Base-by-base conservation (phyloP, 1,140 invertebrate species). In the Dinothrombium tinctorium region DNA sequence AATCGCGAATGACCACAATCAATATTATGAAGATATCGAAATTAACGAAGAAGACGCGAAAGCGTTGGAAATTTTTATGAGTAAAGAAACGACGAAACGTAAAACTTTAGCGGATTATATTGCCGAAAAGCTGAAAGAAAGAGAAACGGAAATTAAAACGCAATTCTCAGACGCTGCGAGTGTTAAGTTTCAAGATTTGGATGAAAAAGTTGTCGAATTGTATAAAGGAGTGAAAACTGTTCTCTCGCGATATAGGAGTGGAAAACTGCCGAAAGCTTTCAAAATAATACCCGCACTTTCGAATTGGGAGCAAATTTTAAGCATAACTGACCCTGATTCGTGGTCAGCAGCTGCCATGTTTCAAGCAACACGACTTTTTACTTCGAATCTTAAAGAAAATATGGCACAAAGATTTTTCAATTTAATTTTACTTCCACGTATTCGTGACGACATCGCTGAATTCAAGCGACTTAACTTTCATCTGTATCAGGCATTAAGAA, bases 401-500 rank as follows among this genome's bases (percentile, higher is more conserved):
- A 87, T 94, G 81, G 86, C 87, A 5, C 87, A 96, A 57, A 63
- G 67, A 41, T 99, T 96, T 62, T 95, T 80, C 52, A 92, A 90
- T 62, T 61, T 92, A 25, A 76, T 96, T 26, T 59, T 98, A 8
- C 57, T 96, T 12, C 92, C 92, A 0, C 67, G 92, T 40, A 66
- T 96, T 8, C 65, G 90, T 35, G 92, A 99, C 61, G 92, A 98
- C 58, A 73, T 98, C 38, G 70, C 69, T 11, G 86, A 94, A 59
- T 96, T 80, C 56, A 94, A 95, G 58, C 71, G 77, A 58, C 60
- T 99, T 1, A 98, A 98, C 61, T 90, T 87, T 59, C 90, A 98
- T 62, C 62, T 98, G 7, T 96, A 92, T 58, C 78, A 84, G 66
- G 86, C 90, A 5, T 51, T 98, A 12, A 69, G 74, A 43, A 95